Evolutionary conservation across 2,113 vertebrate species (phyloP).

Genomic region (Uria lomvia): DNA sequence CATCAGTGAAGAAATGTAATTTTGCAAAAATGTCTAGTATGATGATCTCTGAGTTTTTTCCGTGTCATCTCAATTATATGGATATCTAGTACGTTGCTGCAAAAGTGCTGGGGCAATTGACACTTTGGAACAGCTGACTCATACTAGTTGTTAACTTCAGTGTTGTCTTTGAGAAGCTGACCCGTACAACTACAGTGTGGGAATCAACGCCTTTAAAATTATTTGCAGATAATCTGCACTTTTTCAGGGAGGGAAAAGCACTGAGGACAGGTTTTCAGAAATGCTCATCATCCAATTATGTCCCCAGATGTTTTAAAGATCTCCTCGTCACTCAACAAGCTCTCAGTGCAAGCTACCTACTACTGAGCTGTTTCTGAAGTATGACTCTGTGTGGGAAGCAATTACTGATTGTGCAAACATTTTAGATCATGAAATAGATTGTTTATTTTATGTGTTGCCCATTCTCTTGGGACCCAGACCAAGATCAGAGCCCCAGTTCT

Average conservation of each 20-base stretch:
- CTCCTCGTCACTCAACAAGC: not conserved
- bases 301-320: not conserved
- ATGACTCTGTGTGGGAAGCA: not conserved
- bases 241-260: not conserved
- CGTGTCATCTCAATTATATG: conserved; percentile 34
- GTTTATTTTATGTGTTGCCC: not conserved
- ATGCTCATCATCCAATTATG: conserved; percentile 6
- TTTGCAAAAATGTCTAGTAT: conserved; percentile 9
- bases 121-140: conserved; percentile 54
- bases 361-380: not conserved
- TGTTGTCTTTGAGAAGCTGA: not conserved
- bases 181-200: not conserved
- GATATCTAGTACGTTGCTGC: not conserved
- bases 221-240: not conserved
- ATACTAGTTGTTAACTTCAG: not conserved
- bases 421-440: not conserved
- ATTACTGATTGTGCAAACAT: not conserved
- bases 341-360: not conserved
- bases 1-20: not conserved
- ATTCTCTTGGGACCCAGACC: not conserved
- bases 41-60: conserved; percentile 4
- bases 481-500: not conserved
- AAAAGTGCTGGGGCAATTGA: not conserved
- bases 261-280: conserved; percentile 30
- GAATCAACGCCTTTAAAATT: not conserved